Conservation (phyloP, 1,140 invertebrate genomes). For the Drosophila tsacasi region DNA sequence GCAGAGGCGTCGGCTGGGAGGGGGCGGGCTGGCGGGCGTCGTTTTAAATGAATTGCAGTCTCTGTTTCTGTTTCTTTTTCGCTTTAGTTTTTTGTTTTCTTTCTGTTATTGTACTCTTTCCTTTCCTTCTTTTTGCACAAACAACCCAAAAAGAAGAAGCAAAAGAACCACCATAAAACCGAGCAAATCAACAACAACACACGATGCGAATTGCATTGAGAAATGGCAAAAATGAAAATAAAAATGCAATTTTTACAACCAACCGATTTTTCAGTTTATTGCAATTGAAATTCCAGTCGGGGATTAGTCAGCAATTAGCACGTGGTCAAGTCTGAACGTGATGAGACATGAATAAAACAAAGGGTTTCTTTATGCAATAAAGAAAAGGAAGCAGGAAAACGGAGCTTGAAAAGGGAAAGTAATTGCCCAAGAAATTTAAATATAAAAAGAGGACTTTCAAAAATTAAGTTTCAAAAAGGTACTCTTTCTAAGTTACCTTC, state of each 20-base stretch:
- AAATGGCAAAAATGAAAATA: slow-evolving; percentile 23
- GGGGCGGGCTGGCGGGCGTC: slow-evolving; percentile 27
- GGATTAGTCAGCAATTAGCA: slow-evolving; percentile 67
- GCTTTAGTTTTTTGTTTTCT: slow-evolving; percentile 31
- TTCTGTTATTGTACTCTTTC: slow-evolving; percentile 38
- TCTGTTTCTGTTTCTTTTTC: slow-evolving; percentile 37
- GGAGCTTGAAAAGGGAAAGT: slow-evolving; percentile 20
- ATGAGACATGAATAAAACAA: slow-evolving; percentile 10
- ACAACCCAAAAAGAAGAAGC: slow-evolving; percentile 22
- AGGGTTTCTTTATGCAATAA: slow-evolving; percentile 5
- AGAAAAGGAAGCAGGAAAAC: neutral
- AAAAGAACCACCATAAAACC: slow-evolving; percentile 48
- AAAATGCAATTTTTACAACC: slow-evolving; percentile 31
- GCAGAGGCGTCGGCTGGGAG: slow-evolving; percentile 39
- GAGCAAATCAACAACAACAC: slow-evolving; percentile 47
- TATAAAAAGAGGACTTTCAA: slow-evolving; percentile 6
- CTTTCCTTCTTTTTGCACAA: slow-evolving; percentile 27
- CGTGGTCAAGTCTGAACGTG: slow-evolving; percentile 8
- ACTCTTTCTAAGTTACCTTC: too few species aligned
- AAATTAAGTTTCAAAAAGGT: neutral
- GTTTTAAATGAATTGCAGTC: slow-evolving; percentile 76
- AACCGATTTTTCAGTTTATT: slow-evolving; percentile 27
- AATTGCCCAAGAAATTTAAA: neutral
- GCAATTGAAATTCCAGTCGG: slow-evolving; percentile 49
- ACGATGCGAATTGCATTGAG: slow-evolving; percentile 33